A percentile compares a stretch with the other conserved stretches of the same genome.
phyloP scores from a whole-genome alignment of 2,113 vertebrate genomes.

The Gracilinanus agilis region DNA sequence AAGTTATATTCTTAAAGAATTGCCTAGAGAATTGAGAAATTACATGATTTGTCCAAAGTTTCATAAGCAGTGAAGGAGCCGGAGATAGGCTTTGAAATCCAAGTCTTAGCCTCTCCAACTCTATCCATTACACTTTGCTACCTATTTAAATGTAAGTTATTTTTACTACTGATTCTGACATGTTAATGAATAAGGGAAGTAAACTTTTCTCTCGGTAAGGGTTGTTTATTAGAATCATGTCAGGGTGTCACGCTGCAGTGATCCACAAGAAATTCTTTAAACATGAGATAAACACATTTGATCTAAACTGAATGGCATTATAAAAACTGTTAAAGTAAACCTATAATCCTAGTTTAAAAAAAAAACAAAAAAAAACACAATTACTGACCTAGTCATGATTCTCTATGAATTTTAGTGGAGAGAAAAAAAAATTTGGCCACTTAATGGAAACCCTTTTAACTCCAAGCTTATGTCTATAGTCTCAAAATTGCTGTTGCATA shows the following conservation, averaged over 20 bases:
- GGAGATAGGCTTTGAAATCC: neutral
- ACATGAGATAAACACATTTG: neutral
- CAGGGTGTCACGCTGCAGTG: constrained; percentile 59
- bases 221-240: constrained; percentile 68
- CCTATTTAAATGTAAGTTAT: constrained; percentile 39
- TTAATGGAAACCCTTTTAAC: constrained; percentile 26
- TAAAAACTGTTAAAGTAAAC: constrained; percentile 59
- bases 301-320: constrained; percentile 57
- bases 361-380: neutral
- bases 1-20: neutral
- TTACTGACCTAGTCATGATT: constrained; percentile 45
- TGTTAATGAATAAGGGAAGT: constrained; percentile 57
- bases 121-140: neutral
- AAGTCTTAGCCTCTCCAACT: neutral
- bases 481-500: constrained; percentile 56
- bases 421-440: neutral
- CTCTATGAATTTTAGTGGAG: constrained; percentile 59
- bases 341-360: neutral
- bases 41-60: neutral
- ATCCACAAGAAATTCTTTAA: constrained; percentile 53
- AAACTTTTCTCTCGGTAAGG: constrained; percentile 56
- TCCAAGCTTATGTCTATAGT: constrained; percentile 38
- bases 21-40: neutral
- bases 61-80: neutral
- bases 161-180: constrained; percentile 71